Base-by-base conservation (phyloP, 2,888 invertebrate species). In the Stomorhina lunata region DNA sequence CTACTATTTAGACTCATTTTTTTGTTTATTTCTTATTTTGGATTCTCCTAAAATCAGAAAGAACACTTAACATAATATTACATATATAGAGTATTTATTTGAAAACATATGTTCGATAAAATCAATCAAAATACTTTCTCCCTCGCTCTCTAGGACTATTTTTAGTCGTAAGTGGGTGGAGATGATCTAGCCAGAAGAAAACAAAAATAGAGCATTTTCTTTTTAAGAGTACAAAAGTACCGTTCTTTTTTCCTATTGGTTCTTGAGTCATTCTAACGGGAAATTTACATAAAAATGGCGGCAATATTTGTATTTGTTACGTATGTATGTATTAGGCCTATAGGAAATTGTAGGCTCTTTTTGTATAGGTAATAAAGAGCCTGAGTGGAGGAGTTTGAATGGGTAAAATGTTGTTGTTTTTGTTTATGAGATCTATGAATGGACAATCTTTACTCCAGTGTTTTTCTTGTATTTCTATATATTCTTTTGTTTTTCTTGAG, bases 131-230 rank as follows among this genome's bases (percentile, higher is more conserved):
- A 10, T 2, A 34, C 32, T 34, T 50, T 25, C 50, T 69, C 45
- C 40, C 69, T 73, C 71, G 81, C 72, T 79, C 84, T 63, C 83
- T 84, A 86, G 84, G 85, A 86, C 89, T 90, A 91, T 91, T 89
- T 91, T 89, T 90, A 91, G 90, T 84, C 86, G n/a, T 80, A 85
- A 86, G 87, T 87, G 86, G 90, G 91, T 87, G 91, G 85, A 85
- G 85, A 83, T 59, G 29, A 50, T 68, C 59, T 63, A 78, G 34
- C 17, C 25, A 45, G n/a, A 50, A 45, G 32, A 17, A 69, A 37
- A 45, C 12, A 32, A 48, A 22, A 9, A 32, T 32, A 69, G 43
- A 65, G 27, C 15, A 34, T 65, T 45, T 29, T 71, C 27, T 40
- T 61, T 15, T 32, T 0, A 57, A 63, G 63, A 48, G 20, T 59